phyloP scores from a whole-genome alignment of 2,113 vertebrate genomes.

The Helogale parvula region DNA sequence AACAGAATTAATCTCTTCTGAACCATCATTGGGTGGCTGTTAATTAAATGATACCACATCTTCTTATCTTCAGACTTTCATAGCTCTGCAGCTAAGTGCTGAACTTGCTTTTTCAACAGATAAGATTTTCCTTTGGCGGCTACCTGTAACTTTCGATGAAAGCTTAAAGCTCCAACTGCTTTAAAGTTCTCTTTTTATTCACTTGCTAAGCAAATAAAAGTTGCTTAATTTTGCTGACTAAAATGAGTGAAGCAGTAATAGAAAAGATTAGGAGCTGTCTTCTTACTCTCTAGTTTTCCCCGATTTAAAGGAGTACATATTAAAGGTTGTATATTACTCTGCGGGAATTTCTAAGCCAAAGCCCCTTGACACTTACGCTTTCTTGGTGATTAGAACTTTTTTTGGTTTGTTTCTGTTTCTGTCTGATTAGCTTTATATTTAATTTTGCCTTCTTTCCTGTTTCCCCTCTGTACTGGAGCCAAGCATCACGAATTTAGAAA shows the following conservation, averaged over 20 bases:
- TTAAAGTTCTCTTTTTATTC: constrained; percentile 63
- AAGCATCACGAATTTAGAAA: background rate
- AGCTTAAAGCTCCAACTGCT: constrained; percentile 63
- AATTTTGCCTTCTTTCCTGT: background rate
- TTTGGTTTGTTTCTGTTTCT: background rate
- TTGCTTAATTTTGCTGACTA: constrained; percentile 74
- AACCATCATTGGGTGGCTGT: constrained; percentile 57
- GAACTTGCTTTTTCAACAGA: constrained; percentile 76
- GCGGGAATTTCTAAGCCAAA: background rate
- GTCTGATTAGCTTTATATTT: background rate
- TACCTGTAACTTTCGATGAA: constrained; percentile 78
- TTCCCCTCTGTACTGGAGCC: background rate
- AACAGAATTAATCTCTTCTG: constrained; percentile 78
- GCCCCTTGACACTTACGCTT: background rate
- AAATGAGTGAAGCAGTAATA: constrained; percentile 63
- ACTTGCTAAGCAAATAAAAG: constrained; percentile 71
- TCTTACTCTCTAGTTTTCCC: background rate
- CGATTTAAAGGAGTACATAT: constrained; percentile 9
- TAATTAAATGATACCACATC: constrained; percentile 84
- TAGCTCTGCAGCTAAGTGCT: constrained; percentile 70
- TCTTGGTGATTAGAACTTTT: background rate
- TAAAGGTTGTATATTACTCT: background rate
- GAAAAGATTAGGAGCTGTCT: constrained; percentile 67
- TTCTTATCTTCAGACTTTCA: constrained; percentile 77
- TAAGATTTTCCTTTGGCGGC: constrained; percentile 80